Evolutionary conservation across 2,113 vertebrate genomes (phyloP).

Genomic region (Electrona antarctica): DNA sequence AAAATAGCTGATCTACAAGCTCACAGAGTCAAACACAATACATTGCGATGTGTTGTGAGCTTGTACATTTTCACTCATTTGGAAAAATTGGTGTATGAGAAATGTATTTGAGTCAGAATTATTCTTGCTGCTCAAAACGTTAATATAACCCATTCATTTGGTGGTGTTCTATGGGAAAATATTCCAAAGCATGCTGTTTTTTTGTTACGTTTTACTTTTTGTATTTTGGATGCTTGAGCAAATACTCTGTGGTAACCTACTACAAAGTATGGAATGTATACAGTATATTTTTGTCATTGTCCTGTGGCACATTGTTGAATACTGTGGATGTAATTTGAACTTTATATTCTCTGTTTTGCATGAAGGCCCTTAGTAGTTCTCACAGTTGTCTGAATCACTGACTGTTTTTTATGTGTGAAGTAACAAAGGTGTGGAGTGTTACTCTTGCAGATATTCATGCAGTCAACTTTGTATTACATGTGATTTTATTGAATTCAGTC

Average conservation of each 20-base stretch:
- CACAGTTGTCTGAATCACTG: not conserved
- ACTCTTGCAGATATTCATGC: not conserved
- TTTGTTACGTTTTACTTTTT: constrained; percentile 18
- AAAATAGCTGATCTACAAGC: not conserved
- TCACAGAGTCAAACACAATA: not conserved
- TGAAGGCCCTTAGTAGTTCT: not conserved
- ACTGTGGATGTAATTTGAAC: constrained; percentile 4
- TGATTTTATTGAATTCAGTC: not conserved
- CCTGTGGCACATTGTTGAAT: constrained; percentile 22
- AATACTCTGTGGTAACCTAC: not conserved
- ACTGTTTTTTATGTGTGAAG: not conserved
- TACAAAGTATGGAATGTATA: not conserved
- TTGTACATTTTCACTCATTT: too few relatives aligned
- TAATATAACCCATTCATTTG: constrained; percentile 3
- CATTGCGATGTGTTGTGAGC: not conserved
- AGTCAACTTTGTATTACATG: not conserved
- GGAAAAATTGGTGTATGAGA: too few relatives aligned
- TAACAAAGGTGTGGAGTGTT: not conserved
- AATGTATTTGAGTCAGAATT: not conserved
- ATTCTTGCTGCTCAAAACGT: not conserved
- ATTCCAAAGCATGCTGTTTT: constrained; percentile 21
- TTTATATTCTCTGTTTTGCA: not conserved
- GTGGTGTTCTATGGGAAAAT: constrained; percentile 17
- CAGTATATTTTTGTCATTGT: not conserved
- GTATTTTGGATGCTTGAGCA: constrained; percentile 38